Base-by-base conservation (phyloP, 2,113 vertebrate species). In the Chunga burmeisteri region DNA sequence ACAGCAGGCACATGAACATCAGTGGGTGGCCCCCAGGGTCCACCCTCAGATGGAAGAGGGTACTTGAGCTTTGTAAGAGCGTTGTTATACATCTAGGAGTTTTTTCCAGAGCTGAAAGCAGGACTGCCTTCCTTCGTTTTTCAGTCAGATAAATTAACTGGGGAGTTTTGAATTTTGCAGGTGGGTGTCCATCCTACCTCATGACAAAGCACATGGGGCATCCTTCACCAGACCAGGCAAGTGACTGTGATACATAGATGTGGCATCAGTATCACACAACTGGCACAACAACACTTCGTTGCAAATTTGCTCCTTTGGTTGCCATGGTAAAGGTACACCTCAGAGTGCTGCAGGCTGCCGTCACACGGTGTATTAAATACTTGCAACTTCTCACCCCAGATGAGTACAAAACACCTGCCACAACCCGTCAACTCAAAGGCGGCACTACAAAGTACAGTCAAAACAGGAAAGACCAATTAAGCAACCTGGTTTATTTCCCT, bases 241-340 rank as follows among this genome's bases (percentile, higher is more conserved):
- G 36, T 9, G 16, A 1, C 9, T 7, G n/a, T 2, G 0, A 1
- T 7, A 32, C 25, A 14, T 2, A 36, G 32, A 11, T 8, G 71
- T 15, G 36, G 46, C 52, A 53, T 2, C 72, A 34, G 61, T 17
- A 62, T 13, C 63, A 18, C 79, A 55, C 46, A 16, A 29, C 44
- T 22, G 70, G 56, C 78, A 63, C 71, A 40, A 47, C 30, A 2
- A 2, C 0, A 4, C 16, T 14, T 59, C 50, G 2, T 49, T 40
- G 92, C 67, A 47, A 27, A 32, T 84, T 30, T 46, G 10, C 75
- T 65, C 32, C 73, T 62, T 53, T 73, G 32, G 86, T 66, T 92
- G 77, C 91, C 93, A 58, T 17, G 68, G 93, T 1, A 63, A 85
- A 95, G 30, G 49, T 27, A 42, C 61, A n/a, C 7, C 30, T 81